phyloP scores from a whole-genome alignment of 2,888 invertebrate genomes.

The Listrodromus nycthemerus region DNA sequence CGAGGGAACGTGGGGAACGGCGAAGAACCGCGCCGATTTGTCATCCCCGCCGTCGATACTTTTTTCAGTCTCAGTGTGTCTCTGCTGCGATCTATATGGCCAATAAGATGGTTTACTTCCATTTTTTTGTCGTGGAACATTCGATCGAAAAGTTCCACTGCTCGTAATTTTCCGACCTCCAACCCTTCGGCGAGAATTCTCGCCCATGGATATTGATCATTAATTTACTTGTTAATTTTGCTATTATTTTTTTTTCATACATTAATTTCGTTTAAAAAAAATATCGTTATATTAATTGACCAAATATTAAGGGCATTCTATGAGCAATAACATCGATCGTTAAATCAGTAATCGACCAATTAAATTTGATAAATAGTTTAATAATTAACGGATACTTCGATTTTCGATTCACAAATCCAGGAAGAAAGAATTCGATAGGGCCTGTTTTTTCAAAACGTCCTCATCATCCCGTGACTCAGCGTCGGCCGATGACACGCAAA shows the following conservation, averaged over 20 bases:
- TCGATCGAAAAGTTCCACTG: too few relatives aligned
- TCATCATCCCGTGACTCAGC: conserved; percentile 36
- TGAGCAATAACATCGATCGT: too few relatives aligned
- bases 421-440: background rate
- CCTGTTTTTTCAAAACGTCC: background rate
- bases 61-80: too few relatives aligned
- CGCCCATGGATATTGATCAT: background rate
- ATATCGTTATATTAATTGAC: too few relatives aligned
- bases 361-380: background rate
- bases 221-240: background rate
- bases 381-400: background rate
- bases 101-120: background rate
- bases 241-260: too few relatives aligned
- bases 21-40: conserved; percentile 24
- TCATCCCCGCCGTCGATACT: background rate
- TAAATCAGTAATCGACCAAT: background rate
- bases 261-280: too few relatives aligned
- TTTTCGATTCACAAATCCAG: background rate
- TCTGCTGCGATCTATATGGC: conserved; percentile 12
- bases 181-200: too few relatives aligned
- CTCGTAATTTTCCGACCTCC: too few relatives aligned
- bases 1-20: conserved; percentile 11
- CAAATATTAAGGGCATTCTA: too few relatives aligned
- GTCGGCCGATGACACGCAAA: background rate
- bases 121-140: too few relatives aligned